Conservation (phyloP, 2,113 vertebrate genomes). For the Petrocephalus zakoni region DNA sequence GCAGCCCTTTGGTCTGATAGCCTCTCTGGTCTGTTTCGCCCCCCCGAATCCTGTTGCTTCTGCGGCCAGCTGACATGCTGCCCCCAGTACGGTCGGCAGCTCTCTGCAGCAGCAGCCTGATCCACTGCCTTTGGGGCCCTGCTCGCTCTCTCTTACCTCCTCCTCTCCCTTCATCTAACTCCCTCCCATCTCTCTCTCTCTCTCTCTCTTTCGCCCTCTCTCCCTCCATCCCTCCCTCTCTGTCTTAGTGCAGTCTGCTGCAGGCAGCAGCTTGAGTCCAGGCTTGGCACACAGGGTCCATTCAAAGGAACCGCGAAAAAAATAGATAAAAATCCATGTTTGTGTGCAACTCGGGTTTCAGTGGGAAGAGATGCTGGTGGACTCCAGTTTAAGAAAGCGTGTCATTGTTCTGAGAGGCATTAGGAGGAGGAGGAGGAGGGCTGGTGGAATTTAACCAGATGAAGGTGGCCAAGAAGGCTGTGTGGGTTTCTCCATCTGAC, state of each 20-base stretch:
- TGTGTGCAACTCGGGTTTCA: conserved; percentile 8
- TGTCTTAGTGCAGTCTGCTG: conserved; percentile 19
- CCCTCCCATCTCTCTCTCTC: background rate
- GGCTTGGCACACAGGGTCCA: conserved; percentile 14
- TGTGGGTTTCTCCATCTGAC: conserved; percentile 22
- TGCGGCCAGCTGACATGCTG: conserved; percentile 16
- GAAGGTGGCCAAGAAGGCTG: conserved; percentile 15
- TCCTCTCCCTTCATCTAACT: background rate
- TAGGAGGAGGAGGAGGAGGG: background rate
- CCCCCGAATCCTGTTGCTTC: background rate
- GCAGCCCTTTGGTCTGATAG: background rate
- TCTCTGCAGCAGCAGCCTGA: conserved; percentile 20
- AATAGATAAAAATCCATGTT: conserved; percentile 15
- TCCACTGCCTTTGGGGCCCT: conserved; percentile 19
- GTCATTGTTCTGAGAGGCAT: conserved; percentile 12
- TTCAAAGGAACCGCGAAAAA: background rate
- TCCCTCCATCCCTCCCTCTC: conserved; percentile 3
- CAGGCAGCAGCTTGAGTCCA: conserved; percentile 20
- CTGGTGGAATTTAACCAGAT: conserved; percentile 8
- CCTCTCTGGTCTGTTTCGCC: background rate
- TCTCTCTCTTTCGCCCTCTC: background rate
- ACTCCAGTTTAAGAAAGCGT: conserved; percentile 1
- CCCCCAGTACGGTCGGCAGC: background rate
- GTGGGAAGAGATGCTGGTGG: background rate
- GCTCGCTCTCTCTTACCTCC: conserved; percentile 5